phyloP scores from a whole-genome alignment of 2,113 vertebrate genomes.

The Taxidea taxus region DNA sequence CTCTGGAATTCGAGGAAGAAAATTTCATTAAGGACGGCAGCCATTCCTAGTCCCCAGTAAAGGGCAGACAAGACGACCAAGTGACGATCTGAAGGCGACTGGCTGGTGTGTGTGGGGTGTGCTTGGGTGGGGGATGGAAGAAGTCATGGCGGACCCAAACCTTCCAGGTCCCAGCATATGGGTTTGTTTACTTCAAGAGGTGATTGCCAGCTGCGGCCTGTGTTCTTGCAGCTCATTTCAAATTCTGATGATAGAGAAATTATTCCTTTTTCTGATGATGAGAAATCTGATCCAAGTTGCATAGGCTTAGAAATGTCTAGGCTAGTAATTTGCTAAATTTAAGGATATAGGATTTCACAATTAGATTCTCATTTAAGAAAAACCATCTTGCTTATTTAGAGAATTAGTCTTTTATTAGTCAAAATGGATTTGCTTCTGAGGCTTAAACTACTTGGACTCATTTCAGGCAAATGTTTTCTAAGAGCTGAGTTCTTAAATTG shows the following conservation, averaged over 20 bases:
- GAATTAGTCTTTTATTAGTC: constrained; percentile 74
- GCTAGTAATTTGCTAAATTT: constrained; percentile 67
- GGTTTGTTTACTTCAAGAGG: constrained; percentile 65
- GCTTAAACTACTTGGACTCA: constrained; percentile 70
- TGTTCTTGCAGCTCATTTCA: constrained; percentile 56
- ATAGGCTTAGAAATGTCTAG: constrained; percentile 57
- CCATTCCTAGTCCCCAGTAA: neutral
- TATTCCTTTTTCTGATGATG: constrained; percentile 65
- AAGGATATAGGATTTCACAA: constrained; percentile 65
- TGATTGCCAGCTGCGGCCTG: constrained; percentile 62
- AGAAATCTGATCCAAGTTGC: constrained; percentile 63
- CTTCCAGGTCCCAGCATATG: constrained; percentile 39
- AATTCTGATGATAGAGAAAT: constrained; percentile 64
- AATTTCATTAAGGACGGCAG: constrained; percentile 53
- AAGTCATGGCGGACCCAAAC: constrained; percentile 35
- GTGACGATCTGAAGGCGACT: constrained; percentile 19
- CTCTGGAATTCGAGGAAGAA: constrained; percentile 54
- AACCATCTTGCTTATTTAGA: constrained; percentile 72
- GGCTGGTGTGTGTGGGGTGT: neutral
- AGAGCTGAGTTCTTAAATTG: constrained; percentile 65
- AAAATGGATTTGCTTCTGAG: constrained; percentile 72
- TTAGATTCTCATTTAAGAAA: constrained; percentile 74
- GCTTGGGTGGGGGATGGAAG: neutral
- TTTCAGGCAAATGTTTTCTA: constrained; percentile 72
- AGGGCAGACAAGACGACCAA: constrained; percentile 12